Evolutionary conservation across 2,113 vertebrate genomes (phyloP).

Genomic region (Fulmarus glacialis): DNA sequence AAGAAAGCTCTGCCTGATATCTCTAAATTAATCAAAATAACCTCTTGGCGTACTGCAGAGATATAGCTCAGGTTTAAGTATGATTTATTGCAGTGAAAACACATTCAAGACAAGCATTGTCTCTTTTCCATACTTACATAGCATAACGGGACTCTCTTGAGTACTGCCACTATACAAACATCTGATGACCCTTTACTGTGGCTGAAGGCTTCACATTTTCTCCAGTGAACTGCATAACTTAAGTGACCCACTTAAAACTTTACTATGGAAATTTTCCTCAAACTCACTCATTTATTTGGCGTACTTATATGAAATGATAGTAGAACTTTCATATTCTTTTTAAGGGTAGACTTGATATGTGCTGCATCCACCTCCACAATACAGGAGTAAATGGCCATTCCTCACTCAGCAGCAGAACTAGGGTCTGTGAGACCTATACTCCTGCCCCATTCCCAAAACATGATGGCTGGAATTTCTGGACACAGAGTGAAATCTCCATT

Average conservation of each 20-base stretch:
- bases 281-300: not conserved
- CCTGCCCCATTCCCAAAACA: not conserved
- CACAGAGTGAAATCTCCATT: not conserved
- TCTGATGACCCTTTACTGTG: not conserved
- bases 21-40: not conserved
- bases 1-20: not conserved
- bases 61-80: not conserved
- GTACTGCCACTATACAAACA: not conserved
- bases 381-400: not conserved
- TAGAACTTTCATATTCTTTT: not conserved
- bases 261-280: not conserved
- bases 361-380: not conserved
- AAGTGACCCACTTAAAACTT: not conserved
- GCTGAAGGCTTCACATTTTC: not conserved
- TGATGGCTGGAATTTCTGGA: not conserved
- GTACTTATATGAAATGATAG: rapidly evolving
- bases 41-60: not conserved
- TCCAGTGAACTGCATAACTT: not conserved
- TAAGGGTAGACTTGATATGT: not conserved
- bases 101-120: not conserved
- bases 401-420: not conserved
- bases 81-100: not conserved
- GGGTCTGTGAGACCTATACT: not conserved
- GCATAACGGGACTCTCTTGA: not conserved
- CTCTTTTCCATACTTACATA: not conserved